Conservation (phyloP, 2,113 vertebrate genomes). For the Suncus etruscus region DNA sequence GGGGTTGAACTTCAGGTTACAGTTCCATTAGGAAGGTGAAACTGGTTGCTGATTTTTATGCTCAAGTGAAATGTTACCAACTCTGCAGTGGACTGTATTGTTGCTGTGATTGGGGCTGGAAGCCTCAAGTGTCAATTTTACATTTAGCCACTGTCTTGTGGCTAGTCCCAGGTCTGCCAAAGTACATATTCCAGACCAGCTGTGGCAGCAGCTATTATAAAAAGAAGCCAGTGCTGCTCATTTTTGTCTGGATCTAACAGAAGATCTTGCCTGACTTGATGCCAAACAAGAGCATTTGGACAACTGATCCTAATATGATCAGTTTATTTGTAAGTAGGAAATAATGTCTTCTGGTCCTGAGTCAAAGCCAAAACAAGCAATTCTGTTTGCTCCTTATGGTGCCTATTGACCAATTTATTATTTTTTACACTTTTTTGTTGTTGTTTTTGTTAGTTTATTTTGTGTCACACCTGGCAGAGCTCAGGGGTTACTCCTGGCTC, state of each 20-base stretch:
- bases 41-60: not conserved
- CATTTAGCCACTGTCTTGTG: rapidly evolving
- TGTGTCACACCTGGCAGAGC: too few relatives aligned
- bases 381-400: not conserved
- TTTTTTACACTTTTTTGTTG: too few relatives aligned
- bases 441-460: too few relatives aligned
- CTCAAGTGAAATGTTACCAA: rapidly evolving
- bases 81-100: not conserved
- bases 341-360: not conserved
- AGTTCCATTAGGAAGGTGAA: not conserved
- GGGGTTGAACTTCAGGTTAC: not conserved
- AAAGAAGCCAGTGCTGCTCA: not conserved
- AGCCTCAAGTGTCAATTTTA: too few relatives aligned
- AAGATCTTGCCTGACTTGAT: not conserved
- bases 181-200: not conserved
- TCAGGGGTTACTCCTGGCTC: too few relatives aligned
- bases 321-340: constrained; percentile 49
- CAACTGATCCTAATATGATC: not conserved
- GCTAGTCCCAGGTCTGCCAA: too few relatives aligned
- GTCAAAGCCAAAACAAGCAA: not conserved
- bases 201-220: not conserved
- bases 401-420: not conserved
- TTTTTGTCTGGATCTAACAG: not conserved
- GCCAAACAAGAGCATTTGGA: not conserved
- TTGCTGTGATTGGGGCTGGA: not conserved